phyloP scores from a whole-genome alignment of 2,888 invertebrate genomes.

The Allacma fusca region DNA sequence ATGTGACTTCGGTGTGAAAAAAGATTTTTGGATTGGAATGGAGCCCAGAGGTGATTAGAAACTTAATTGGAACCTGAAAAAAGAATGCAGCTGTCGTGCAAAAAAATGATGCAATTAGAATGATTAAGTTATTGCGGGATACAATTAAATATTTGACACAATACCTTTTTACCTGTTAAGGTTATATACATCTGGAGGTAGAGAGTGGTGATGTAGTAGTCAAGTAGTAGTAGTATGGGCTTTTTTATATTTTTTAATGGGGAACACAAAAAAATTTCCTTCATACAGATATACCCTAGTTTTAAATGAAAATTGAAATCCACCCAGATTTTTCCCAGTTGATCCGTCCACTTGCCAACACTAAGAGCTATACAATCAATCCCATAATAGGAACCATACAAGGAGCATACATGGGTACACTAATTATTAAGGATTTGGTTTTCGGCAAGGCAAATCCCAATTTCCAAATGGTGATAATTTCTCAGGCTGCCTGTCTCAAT shows the following conservation, averaged over 20 bases:
- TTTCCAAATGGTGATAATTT: background rate
- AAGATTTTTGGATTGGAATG: slow-evolving; percentile 11
- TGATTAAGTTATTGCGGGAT: slow-evolving; percentile 9
- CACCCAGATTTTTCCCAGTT: slow-evolving; percentile 18
- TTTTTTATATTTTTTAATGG: too few species aligned
- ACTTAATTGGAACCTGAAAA: slow-evolving; percentile 2
- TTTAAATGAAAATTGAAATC: slow-evolving; percentile 20
- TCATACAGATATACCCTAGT: background rate
- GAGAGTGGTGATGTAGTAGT: too few species aligned
- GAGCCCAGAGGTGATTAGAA: slow-evolving; percentile 8
- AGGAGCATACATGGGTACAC: background rate
- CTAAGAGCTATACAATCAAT: too few species aligned
- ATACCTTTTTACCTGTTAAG: background rate
- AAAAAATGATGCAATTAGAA: slow-evolving; percentile 12
- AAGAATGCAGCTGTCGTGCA: background rate
- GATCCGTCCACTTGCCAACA: too few species aligned
- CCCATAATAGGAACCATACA: background rate
- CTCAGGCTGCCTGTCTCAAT: background rate
- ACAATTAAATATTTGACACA: slow-evolving; percentile 29
- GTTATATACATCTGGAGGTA: too few species aligned
- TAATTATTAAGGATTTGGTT: slow-evolving; percentile 10
- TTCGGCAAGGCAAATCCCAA: background rate
- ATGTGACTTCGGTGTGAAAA: background rate
- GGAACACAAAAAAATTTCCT: background rate
- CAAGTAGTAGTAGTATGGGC: too few species aligned